Conservation (phyloP, 2,888 invertebrate species). For the Pammene fasciana region DNA sequence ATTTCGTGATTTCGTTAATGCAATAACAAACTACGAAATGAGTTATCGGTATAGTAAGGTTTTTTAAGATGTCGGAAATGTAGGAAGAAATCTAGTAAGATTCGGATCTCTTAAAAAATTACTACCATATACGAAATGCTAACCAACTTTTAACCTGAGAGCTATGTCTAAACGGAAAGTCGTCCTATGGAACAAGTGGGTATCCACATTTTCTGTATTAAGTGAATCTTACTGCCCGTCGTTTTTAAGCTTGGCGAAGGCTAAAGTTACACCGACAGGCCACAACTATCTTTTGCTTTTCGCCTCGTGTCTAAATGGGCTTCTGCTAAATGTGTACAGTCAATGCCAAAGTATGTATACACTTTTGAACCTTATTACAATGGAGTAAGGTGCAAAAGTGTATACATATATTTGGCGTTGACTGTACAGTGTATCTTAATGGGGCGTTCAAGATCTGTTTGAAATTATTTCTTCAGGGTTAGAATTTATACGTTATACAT, state of each 20-base stretch:
- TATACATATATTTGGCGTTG: no score
- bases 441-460: neutral
- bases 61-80: no score
- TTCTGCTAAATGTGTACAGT: neutral
- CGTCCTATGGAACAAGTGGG: neutral
- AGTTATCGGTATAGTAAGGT: no score
- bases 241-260: neutral
- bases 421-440: no score
- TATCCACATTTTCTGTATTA: neutral
- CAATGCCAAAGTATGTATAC: no score
- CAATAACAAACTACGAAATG: no score
- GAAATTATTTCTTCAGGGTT: neutral
- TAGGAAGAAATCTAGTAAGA: no score
- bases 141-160: neutral
- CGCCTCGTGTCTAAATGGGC: neutral
- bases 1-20: no score
- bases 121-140: no score
- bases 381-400: no score
- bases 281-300: conserved; percentile 9
- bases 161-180: neutral
- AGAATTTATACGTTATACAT: neutral
- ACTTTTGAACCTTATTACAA: no score
- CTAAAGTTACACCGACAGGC: conserved; percentile 10
- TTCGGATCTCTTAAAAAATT: no score
- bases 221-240: neutral